Base-by-base conservation (phyloP, 2,888 invertebrate species). In the Mystacides longicornis region DNA sequence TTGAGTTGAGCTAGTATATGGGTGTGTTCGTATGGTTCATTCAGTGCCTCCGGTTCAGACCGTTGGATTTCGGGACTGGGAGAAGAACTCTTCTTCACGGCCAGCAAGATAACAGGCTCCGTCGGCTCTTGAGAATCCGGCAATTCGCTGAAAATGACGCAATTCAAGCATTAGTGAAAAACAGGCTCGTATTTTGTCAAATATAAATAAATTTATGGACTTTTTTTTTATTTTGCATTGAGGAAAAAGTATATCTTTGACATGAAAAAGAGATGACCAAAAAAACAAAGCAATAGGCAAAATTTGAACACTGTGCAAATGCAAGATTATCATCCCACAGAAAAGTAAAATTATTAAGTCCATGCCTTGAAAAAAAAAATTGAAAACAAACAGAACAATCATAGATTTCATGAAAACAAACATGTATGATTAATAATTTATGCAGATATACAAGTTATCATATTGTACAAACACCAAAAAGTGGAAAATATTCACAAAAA, bases 71-170 rank as follows among this genome's bases (percentile, higher is more conserved):
- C 48, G 11, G 49, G 69, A 63, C 59, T 72, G 69, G 2, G 72
- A 3, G 73, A 70, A 64, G 72, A 79, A 11, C 49, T 23, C 67
- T 80, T 81, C 68, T 79, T 81, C 58, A 82, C 81, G 59, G 81
- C 81, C 66, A 82, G 68, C 51, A 82, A 78, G 57, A 82, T 74
- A 50, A 82, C 82, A 9, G 77, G 75, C 51, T 81, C 77, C 62
- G 81, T 77, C 65, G 77, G 77, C 64, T 81, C 81, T 64, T 77
- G 77, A 64, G 75, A 74, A 67, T 82, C 81, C 22, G 82, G 82
- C 56, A 82, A 74, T 65, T 82, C 82, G 67, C 82, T 82, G 78
- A 23, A 48, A 48, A 46, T 7, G 20, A 20, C 23, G 23, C n/a
- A n/a, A 7, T 27, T 7, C 27, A 27, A 27, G 11, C 5, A 27